phyloP scores from a whole-genome alignment of 2,797 vertebrate species.

The Glyptemys insculpta region DNA sequence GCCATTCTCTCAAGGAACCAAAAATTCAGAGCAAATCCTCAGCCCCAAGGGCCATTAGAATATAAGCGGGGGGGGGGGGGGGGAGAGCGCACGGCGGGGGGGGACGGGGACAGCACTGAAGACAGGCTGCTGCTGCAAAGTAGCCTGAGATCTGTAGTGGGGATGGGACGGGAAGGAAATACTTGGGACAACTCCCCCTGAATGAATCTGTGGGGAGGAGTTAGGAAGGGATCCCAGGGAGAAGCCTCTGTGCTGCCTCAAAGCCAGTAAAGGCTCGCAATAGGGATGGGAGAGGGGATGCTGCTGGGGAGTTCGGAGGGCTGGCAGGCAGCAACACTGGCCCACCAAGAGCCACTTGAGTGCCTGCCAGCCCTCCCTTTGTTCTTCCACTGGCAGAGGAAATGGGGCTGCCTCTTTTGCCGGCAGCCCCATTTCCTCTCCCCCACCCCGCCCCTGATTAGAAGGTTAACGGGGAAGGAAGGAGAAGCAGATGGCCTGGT shows the following conservation, averaged over 20 bases:
- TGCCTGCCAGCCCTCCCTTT: conserved; percentile 63
- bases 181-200: not conserved
- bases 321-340: conserved; percentile 43
- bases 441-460: not conserved
- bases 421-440: conserved; percentile 46
- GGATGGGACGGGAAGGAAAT: not conserved
- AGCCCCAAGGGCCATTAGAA: not conserved
- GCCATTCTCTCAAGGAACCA: conserved; percentile 10
- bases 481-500: conserved; percentile 34
- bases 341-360: conserved; percentile 59
- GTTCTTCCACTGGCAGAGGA: conserved; percentile 67
- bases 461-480: not conserved
- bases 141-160: not conserved
- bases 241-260: not conserved
- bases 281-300: not conserved
- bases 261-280: fast-evolving
- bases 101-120: not conserved
- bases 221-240: fast-evolving
- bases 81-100: no score
- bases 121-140: not conserved
- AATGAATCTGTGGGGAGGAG: not conserved
- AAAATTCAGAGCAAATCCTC: not conserved
- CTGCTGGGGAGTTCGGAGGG: not conserved
- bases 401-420: not conserved
- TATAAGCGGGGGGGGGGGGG: not conserved